Evolutionary conservation across 2,113 vertebrate species (phyloP).

Genomic region (Xiphias gladius): DNA sequence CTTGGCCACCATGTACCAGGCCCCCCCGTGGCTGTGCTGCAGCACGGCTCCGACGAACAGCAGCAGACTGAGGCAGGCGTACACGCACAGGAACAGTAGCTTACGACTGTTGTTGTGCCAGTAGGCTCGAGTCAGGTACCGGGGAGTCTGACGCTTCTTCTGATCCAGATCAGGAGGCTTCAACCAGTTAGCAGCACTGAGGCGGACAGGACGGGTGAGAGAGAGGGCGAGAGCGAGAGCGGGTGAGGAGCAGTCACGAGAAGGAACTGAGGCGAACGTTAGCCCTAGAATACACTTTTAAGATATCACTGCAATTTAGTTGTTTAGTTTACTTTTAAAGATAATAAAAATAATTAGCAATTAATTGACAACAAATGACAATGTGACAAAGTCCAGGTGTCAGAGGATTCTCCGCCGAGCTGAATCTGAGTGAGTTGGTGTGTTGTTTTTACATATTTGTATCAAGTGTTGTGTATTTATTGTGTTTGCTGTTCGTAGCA

Average conservation of each 20-base stretch:
- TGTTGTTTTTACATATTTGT: too few species aligned
- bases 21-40: slow-evolving; percentile 57
- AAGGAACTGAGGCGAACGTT: background rate
- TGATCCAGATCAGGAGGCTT: slow-evolving; percentile 78
- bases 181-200: slow-evolving; percentile 89
- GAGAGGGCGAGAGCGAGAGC: accelerated
- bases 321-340: too few species aligned
- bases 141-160: slow-evolving; percentile 68
- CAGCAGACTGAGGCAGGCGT: slow-evolving; percentile 77
- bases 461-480: too few species aligned
- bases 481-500: too few species aligned
- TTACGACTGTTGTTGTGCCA: slow-evolving; percentile 89
- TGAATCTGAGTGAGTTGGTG: too few species aligned
- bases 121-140: slow-evolving; percentile 82
- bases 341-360: too few species aligned
- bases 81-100: slow-evolving; percentile 85
- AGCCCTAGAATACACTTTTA: too few species aligned
- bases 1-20: slow-evolving; percentile 85
- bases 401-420: too few species aligned
- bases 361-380: too few species aligned
- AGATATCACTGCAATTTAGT: too few species aligned
- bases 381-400: too few species aligned
- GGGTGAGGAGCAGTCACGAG: background rate
- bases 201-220: too few species aligned
- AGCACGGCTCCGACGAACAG: slow-evolving; percentile 84